Base-by-base conservation (phyloP, 53 echinoderm and acorn worm species). In the Hippasteria phrygiana region DNA sequence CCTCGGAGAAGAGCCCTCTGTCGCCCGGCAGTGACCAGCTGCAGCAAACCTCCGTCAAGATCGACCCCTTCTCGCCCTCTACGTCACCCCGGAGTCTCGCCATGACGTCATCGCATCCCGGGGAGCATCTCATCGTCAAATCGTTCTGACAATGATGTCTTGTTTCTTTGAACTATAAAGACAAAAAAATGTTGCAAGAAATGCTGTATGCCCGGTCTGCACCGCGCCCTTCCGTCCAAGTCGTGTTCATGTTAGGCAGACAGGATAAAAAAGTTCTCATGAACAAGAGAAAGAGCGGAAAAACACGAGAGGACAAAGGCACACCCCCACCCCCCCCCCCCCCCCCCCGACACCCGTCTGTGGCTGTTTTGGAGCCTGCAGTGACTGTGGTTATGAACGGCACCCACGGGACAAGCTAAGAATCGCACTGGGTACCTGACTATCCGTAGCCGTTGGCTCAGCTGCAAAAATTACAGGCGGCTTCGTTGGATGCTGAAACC, bases 21-120 rank as follows among this genome's bases (percentile, higher is more conserved):
- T 85, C 85, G 71, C 85, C 85, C 50, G 33, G 35, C 13, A 69
- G 69, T 34, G 85, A 85, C 70, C 85, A 85, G 85, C 10, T 24
- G 3, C 14, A 65, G 85, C 85, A 69, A 37, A 27, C 64, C 43
- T 7, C 70, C 70, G 50, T 51, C 38, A 70, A 70, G 37, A 71
- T 71, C 50, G 85, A 85, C 22, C 70, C 85, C 36, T 85, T 85
- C 70, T 69, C 71, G 70, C 85, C 85, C 85, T 85, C 85, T 71
- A 85, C 85, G 85, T 85, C 85, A 29, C 85, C 85, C 0, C 38
- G 70, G 70, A 71, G 71, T 85, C 53, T 85, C 70, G 10, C 33
- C 29, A 85, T 85, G 70, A 85, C 85, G 85, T 48, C 85, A 37
- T 33, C 85, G 39, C 85, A 85, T 34, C 22, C 51, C 1, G 85